These are phyloP conservation scores for Piprites chloris DNA, from an alignment of 2,113 vertebrate genomes.

Conservation along the genomic window DNA sequence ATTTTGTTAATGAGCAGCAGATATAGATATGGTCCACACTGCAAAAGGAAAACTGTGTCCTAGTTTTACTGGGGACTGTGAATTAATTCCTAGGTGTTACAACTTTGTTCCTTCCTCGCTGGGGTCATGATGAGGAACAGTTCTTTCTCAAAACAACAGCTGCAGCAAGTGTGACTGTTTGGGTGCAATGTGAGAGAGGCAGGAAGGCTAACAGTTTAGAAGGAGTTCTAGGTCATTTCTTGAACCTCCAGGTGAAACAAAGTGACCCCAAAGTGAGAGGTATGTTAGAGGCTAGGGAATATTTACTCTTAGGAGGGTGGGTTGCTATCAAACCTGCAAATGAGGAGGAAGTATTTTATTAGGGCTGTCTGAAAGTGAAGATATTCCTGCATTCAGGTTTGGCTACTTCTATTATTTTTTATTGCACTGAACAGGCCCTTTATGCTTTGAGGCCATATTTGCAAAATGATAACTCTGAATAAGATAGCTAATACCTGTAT, in stretches of 20 bases:
- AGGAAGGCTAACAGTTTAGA: not conserved
- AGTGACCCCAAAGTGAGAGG: not conserved
- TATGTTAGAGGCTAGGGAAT: not conserved
- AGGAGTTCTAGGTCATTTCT: not conserved
- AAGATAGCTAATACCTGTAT: not conserved
- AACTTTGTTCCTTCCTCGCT: not conserved
- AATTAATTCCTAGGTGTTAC: not conserved
- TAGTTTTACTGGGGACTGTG: not conserved
- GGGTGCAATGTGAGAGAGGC: not conserved
- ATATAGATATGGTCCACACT: not conserved
- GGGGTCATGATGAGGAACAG: not conserved
- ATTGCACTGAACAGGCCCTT: not conserved
- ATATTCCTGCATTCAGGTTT: not conserved
- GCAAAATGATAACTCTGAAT: not conserved
- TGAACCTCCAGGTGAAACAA: not conserved
- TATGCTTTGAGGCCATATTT: not conserved
- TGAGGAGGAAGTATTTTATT: not conserved
- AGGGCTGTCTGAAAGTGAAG: not conserved
- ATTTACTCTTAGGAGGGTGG: not conserved
- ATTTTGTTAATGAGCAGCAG: not conserved
- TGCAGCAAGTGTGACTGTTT: not conserved
- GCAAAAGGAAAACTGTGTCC: not conserved
- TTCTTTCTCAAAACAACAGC: not conserved
- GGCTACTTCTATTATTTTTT: not conserved
- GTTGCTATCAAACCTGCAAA: not conserved